Evolutionary conservation across 2,113 vertebrate species (phyloP).

Genomic region (Octodon degus): DNA sequence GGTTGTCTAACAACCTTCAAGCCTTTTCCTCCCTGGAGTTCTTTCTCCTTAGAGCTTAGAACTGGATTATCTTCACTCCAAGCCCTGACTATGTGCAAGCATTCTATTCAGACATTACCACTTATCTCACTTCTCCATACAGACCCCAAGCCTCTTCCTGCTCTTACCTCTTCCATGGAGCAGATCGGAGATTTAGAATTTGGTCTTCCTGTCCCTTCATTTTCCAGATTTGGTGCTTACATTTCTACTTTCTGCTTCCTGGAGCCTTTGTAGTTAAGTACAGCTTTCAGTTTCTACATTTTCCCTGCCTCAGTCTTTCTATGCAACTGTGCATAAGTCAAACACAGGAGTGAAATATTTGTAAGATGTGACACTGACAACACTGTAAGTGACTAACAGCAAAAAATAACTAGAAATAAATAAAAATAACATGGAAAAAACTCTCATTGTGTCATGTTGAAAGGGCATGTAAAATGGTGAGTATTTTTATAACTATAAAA

Average conservation of each 20-base stretch:
- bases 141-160: not conserved
- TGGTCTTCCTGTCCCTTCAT: not conserved
- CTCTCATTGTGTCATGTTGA: not conserved
- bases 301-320: too few species aligned
- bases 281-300: not conserved
- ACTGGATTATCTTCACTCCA: too few species aligned
- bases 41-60: not conserved
- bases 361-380: not conserved
- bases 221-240: not conserved
- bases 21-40: not conserved
- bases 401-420: not conserved
- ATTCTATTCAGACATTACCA: not conserved
- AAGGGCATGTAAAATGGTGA: slow-evolving; percentile 21
- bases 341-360: not conserved
- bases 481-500: not conserved
- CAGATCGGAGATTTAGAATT: not conserved
- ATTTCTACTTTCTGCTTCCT: not conserved
- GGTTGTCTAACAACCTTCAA: not conserved
- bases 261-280: not conserved
- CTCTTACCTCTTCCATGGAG: not conserved
- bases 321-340: not conserved
- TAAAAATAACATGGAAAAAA: not conserved
- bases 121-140: not conserved
- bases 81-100: not conserved
- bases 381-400: not conserved